Evolutionary conservation across 2,888 invertebrate genomes (phyloP), one percentile per base, ranked within the genome.

Genomic region (Aleiodes alternator): DNA sequence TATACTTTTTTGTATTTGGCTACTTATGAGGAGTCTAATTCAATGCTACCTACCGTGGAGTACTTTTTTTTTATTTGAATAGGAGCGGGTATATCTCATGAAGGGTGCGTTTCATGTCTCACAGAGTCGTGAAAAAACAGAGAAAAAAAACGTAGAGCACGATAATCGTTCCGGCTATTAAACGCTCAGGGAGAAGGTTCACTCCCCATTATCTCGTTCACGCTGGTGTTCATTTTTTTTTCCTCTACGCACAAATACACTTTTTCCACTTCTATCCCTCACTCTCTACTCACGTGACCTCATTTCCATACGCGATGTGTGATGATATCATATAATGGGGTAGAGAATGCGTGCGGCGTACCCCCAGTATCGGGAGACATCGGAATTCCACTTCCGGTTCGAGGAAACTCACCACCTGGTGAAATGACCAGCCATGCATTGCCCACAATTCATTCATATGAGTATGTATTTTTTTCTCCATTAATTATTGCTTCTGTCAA

Each of bases 301-400:
- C 80, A 84, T 87, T 87, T 85, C 83, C 84, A 87, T 85, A 77
- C 81, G 72, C 51, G 72, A 23, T 29, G 56, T 14, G 23, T 8
- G 16, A n/a, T 53, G 64, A 70, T 64, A 55, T 38, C n/a, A 38
- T 57, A 51, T 43, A 16, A 53, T 57, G 51, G 55, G 68, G 43
- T 43, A 55, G 53, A n/a, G 55, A 48, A 61, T 72, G 74, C 74
- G 76, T 75, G 73, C 56, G 72, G 69, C 14, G 43, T 56, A 72
- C 71, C 34, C 64, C 23, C 70, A 56, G 51, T 75, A 59, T 68
- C 66, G 80, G 82, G 38, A 80, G 82, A 84, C 83, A 85, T 84
- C 82, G 83, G 84, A 84, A 86, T 87, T 80, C 80, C 76, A 84
- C 85, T 87, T 87, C 87, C 87, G 87, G 86, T 80, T 77, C 69